These are phyloP conservation scores for Rhopilema esculentum DNA, from an alignment of 30 jellyfish, hydroid and myxozoan species.

Conservation along the genomic window DNA sequence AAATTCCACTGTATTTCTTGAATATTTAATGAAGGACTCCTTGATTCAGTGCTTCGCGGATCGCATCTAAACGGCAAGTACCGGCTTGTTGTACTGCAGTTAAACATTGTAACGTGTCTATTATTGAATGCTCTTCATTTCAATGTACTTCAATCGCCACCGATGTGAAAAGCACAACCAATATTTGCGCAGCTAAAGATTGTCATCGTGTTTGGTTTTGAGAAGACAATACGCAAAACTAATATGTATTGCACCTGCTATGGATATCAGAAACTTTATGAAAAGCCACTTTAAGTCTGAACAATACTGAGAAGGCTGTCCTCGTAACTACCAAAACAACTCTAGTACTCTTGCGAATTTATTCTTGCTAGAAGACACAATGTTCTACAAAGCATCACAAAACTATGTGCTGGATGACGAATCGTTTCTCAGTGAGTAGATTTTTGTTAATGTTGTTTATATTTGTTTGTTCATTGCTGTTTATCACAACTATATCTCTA, in stretches of 20 bases:
- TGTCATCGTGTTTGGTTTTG: background rate
- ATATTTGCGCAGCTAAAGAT: constrained; percentile 16
- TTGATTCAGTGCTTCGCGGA: background rate
- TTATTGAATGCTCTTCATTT: background rate
- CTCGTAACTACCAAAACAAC: background rate
- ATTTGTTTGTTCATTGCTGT: background rate
- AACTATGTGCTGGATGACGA: constrained; percentile 66
- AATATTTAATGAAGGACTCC: background rate
- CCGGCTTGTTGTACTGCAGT: background rate
- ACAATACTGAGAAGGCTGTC: background rate
- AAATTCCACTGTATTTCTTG: background rate
- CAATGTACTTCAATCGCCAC: background rate
- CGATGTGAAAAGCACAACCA: constrained; percentile 14
- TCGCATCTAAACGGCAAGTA: background rate
- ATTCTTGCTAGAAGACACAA: no score
- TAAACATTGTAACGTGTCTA: background rate
- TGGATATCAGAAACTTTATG: background rate
- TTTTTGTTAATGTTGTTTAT: background rate
- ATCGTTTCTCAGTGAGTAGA: constrained; percentile 3
- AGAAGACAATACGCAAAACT: background rate
- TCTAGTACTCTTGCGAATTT: background rate
- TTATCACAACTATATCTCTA: background rate
- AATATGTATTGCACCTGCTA: constrained; percentile 13
- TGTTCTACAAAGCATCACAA: constrained; percentile 55
- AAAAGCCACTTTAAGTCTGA: background rate